Conservation (phyloP, 2,888 invertebrate genomes). For the Elegia similella region DNA sequence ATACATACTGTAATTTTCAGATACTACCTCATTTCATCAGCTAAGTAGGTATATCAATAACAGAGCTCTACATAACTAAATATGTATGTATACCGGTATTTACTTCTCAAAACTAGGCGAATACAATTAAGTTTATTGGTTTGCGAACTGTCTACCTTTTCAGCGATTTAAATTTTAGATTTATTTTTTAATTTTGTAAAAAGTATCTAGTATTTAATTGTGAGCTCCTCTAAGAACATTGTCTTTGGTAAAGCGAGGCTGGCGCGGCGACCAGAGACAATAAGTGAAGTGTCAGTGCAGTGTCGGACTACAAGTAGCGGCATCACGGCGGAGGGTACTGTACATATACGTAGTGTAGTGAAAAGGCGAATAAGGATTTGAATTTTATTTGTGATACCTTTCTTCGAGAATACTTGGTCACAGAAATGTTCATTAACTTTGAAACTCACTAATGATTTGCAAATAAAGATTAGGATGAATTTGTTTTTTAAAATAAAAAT, state of each 20-base stretch:
- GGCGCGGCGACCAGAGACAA: slow-evolving; percentile 44
- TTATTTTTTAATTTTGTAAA: not conserved
- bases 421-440: slow-evolving; percentile 10
- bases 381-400: slow-evolving; percentile 54
- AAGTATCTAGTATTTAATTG: slow-evolving; percentile 17
- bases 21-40: too few relatives aligned
- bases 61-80: too few relatives aligned
- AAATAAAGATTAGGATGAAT: too few relatives aligned
- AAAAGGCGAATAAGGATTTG: slow-evolving; percentile 74
- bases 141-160: too few relatives aligned
- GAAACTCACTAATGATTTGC: not conserved
- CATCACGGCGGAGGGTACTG: slow-evolving; percentile 53
- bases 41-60: too few relatives aligned
- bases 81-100: too few relatives aligned
- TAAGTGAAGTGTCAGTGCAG: slow-evolving; percentile 53
- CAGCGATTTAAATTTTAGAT: too few relatives aligned
- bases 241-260: slow-evolving; percentile 73
- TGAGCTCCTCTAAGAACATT: slow-evolving; percentile 64
- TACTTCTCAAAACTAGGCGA: too few relatives aligned
- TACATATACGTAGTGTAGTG: slow-evolving; percentile 57
- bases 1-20: too few relatives aligned
- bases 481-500: too few relatives aligned
- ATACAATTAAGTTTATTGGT: too few relatives aligned
- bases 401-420: slow-evolving; percentile 33
- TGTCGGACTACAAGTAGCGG: slow-evolving; percentile 40